Base-by-base conservation (phyloP, 2,113 vertebrate species). In the Gorsachius goisagi region DNA sequence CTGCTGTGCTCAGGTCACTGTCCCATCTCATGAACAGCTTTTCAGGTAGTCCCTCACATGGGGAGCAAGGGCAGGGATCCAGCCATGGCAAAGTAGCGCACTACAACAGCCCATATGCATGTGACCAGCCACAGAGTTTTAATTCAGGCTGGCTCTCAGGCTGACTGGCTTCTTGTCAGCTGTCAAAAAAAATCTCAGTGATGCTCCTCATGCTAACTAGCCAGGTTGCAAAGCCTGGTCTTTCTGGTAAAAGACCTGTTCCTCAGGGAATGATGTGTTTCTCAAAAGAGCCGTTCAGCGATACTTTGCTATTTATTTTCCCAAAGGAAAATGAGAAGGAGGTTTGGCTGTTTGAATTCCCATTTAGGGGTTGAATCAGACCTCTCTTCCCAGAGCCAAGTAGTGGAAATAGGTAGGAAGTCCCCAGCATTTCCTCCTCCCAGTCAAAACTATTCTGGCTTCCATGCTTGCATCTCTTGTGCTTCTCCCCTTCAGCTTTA, bases 91-190 rank as follows among this genome's bases (percentile, higher is more conserved):
- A 55, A 85, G 67, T 53, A 79, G 33, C 49, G 56, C 60, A 13
- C 78, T 88, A 18, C 27, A 74, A 23, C 2, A 4, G 56, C 50
- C 56, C 30, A 5, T 5, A n/a, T 0, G 0, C 15, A 0, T 19
- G 47, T 44, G 28, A 55, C 30, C 53, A 72, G 23, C 12, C 62
- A 62, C 15, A 41, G 35, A 75, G 30, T 53, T 60, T 58, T 1
- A 1, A 7, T 30, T 76, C 39, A 33, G 27, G 32, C 23, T 50
- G 58, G 8, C 0, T 1, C 44, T 67, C 32, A 30, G 47, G 8
- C 53, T 67, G 49, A 35, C 18, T 49, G 44, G 24, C 76, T 52
- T 62, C 47, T 41, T 27, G 28, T 8, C 55, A 64, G 23, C 55
- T 69, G 28, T 30, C 72, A 62, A 27, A 67, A 72, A 50, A 35